phyloP scores from a whole-genome alignment of 2,113 vertebrate genomes.

The Ramphastos sulfuratus region DNA sequence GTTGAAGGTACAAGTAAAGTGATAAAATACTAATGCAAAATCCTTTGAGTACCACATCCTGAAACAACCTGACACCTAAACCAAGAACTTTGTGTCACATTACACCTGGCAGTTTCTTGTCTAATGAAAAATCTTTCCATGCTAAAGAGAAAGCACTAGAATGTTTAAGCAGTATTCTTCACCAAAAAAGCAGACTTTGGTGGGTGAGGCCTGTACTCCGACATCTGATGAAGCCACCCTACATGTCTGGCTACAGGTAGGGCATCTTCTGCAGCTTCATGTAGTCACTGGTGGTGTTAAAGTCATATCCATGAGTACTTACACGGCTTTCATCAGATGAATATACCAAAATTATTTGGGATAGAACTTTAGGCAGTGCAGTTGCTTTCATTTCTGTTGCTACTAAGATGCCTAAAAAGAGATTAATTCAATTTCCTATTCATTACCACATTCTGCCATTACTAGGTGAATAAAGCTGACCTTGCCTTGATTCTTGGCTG shows the following conservation, averaged over 20 bases:
- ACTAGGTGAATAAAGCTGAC: neutral
- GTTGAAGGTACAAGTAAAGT: neutral
- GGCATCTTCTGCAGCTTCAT: neutral
- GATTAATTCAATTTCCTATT: neutral
- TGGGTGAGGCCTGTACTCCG: neutral
- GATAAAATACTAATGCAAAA: neutral
- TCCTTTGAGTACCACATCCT: neutral
- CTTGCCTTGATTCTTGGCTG: neutral
- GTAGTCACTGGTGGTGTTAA: neutral
- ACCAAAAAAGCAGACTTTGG: neutral
- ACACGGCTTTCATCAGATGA: neutral
- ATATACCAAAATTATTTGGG: neutral
- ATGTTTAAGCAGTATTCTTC: neutral
- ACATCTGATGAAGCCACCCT: neutral
- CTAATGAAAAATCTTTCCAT: neutral
- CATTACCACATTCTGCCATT: neutral
- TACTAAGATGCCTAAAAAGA: neutral
- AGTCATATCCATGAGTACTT: fast-evolving
- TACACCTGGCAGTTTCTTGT: neutral
- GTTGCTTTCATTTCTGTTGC: neutral
- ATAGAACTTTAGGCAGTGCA: neutral
- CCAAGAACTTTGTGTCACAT: neutral
- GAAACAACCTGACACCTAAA: neutral
- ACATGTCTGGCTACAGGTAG: neutral
- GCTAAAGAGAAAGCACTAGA: neutral